phyloP scores from a whole-genome alignment of 1,140 invertebrate species.

The Brachionus calyciflorus region DNA sequence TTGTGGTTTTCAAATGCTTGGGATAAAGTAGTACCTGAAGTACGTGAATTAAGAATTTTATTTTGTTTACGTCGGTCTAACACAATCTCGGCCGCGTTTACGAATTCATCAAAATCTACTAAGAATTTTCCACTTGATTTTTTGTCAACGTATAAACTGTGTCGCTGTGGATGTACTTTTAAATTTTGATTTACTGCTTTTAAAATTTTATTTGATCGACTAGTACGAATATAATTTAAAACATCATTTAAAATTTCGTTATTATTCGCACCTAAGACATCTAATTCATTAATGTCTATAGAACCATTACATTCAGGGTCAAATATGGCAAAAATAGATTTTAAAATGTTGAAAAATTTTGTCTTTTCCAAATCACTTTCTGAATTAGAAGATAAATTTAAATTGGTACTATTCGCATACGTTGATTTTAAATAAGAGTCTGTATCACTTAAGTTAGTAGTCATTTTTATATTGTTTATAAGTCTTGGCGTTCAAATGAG shows the following conservation, averaged over 20 bases:
- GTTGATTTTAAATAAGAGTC: background rate
- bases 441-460: background rate
- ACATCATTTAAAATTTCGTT: slow-evolving; percentile 42
- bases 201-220: slow-evolving; percentile 3
- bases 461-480: slow-evolving; percentile 5
- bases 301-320: slow-evolving; percentile 29
- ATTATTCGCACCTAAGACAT: slow-evolving; percentile 4
- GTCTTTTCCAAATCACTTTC: slow-evolving; percentile 12
- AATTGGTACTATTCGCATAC: too few relatives aligned
- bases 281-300: slow-evolving; percentile 39
- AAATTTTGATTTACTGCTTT: slow-evolving; percentile 21
- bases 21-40: slow-evolving; percentile 10
- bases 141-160: slow-evolving; percentile 14
- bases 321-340: slow-evolving; percentile 40
- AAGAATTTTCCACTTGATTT: background rate
- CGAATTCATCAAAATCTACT: slow-evolving; percentile 27
- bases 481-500: background rate
- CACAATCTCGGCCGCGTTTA: slow-evolving; percentile 11
- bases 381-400: too few relatives aligned
- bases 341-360: slow-evolving; percentile 20
- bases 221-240: background rate
- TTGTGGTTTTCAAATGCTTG: slow-evolving; percentile 26
- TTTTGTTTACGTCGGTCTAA: background rate
- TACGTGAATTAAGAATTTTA: slow-evolving; percentile 1
- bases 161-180: background rate